These are phyloP conservation scores for Campodea augens DNA, from an alignment of 1,140 invertebrate species.

Conservation along the genomic window DNA sequence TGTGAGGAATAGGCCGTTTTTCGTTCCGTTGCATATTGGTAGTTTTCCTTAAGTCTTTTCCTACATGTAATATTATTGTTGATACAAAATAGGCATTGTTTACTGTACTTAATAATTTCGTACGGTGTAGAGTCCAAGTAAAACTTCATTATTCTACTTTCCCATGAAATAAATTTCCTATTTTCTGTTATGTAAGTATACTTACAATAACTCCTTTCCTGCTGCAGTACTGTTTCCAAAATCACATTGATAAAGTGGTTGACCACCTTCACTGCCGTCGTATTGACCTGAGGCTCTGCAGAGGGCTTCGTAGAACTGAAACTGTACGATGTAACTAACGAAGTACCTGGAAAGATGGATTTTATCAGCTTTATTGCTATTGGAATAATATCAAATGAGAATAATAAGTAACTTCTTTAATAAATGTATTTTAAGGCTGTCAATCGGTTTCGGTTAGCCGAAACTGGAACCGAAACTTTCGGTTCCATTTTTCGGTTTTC, in stretches of 20 bases:
- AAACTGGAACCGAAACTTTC: no score
- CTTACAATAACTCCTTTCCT: slow-evolving; percentile 20
- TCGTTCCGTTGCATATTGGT: no score
- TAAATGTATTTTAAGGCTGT: background rate
- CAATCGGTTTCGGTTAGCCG: no score
- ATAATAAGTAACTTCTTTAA: slow-evolving; percentile 3
- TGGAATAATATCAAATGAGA: background rate
- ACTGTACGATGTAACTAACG: slow-evolving; percentile 27
- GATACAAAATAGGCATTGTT: no score
- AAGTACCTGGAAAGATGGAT: slow-evolving; percentile 27
- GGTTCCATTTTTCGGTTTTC: no score
- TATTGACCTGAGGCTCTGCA: slow-evolving; percentile 20
- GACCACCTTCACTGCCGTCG: slow-evolving; percentile 14
- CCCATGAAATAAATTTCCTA: background rate
- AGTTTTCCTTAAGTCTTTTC: no score
- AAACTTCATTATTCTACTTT: background rate
- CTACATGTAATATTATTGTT: no score
- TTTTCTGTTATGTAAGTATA: background rate
- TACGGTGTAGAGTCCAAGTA: background rate
- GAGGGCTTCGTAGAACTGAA: slow-evolving; percentile 26
- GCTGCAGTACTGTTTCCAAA: slow-evolving; percentile 25
- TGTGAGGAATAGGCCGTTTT: no score
- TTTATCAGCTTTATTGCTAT: no score
- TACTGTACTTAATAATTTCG: no score
- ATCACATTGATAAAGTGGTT: slow-evolving; percentile 25